Evolutionary conservation across 2,888 invertebrate genomes (phyloP), one percentile per base, ranked within the genome.

Genomic region (Dynastes tityus): DNA sequence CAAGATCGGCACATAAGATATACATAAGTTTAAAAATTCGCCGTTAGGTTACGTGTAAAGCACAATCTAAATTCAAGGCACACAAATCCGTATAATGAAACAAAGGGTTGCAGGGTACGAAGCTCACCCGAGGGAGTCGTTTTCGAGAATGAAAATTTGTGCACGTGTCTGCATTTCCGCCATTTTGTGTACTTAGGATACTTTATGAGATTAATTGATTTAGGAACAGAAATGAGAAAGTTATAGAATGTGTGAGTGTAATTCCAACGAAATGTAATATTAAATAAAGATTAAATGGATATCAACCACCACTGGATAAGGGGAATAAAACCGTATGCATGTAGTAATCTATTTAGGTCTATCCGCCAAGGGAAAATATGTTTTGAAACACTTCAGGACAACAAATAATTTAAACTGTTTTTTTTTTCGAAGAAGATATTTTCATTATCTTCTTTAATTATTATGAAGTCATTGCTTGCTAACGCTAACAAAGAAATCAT

Each of bases 11-110:
- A 61, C 22, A 49, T 74, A 61, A 74, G 73, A 74, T 74, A 45
- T 45, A 16, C 16, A 8, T 16, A 27, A 74, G 27, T 74, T 74
- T 74, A 74, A 61, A 74, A 73, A 74, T 61, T 61, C 45, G 61
- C 45, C 22, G 73, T 61, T 61, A 61, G 73, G 61, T 63, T 74
- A 61, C 45, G 61, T 74, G 45, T 63, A 74, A 74, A 74, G 49
- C 61, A 61, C 49, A 79, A 81, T 81, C 79, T 81, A 80, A 80
- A 81, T 81, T 80, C 81, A 78, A 78, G 63, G 76, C 80, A 75
- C 80, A 77, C 81, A 76, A 70, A 79, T 80, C 79, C 61, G 79
- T 77, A 58, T 79, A 79, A 79, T 80, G 80, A 80, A 81, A 81
- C 81, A 81, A 81, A 81, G 81, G 80, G 81, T 79, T 81, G 80